Base-by-base conservation (phyloP, 2,888 invertebrate species). In the Phengaris alcon region DNA sequence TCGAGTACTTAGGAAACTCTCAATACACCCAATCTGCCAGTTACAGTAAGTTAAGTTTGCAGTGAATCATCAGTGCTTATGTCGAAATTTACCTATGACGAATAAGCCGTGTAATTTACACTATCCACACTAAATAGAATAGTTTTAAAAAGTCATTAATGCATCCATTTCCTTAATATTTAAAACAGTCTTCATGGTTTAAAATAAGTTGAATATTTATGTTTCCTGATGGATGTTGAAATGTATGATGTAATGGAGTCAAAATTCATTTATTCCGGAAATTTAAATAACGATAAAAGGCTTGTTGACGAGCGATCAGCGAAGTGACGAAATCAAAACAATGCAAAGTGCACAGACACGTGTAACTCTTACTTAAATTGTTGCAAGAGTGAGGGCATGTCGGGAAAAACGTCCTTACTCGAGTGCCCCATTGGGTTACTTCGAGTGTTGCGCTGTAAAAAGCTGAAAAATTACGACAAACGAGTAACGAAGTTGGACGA, bases 151-250 rank as follows among this genome's bases (percentile, higher is more conserved):
- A 44, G 64, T 13, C 35, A 64, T 13, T 6, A 64, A 64, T 64
- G 64, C 35, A 44, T 64, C 12, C 10, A 64, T 64, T 64, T 64
- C 12, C 35, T 44, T 35, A 64, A 64, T 2, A 44, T 64, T 64
- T 64, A 44, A 64, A 44, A 48, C 48, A 48, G 48, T 64, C 2
- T 5, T 12, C 35, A 6, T 44, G 64, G 7, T 5, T 64, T 59
- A 22, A 35, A 64, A 64, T 12, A 6, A 6, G 64, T 59, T 12
- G 59, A 59, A 59, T 59, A 6, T 59, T 22, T 35, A 64, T 64
- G 64, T 44, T 64, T 64, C 64, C 64, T 64, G 35, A 9, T 64
- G 64, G 35, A 13, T 64, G 64, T 64, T 12, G 64, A 64, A 64
- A 64, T 15, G 22, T 35, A 2, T 64, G 35, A 64, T 64, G 64